Conservation (phyloP, 2,888 invertebrate species). For the Homarus gammarus region DNA sequence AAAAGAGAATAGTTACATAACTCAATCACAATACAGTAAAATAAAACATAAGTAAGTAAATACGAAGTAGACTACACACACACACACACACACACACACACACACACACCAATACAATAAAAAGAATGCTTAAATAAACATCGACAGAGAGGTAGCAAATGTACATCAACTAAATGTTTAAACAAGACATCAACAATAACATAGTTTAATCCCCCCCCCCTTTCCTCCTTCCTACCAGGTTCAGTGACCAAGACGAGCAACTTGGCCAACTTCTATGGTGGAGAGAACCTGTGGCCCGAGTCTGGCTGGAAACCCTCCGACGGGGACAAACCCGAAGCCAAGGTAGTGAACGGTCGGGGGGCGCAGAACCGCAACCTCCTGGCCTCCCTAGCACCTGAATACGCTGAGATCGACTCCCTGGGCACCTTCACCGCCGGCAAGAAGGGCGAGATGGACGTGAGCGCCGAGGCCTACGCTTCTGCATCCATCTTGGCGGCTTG, state of each 20-base stretch:
- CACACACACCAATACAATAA: too few relatives aligned
- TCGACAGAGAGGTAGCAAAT: too few relatives aligned
- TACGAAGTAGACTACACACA: too few relatives aligned
- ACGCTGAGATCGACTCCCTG: constrained; percentile 75
- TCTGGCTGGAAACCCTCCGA: constrained; percentile 73
- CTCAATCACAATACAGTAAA: too few relatives aligned
- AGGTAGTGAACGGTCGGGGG: constrained; percentile 43
- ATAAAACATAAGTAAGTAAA: not conserved
- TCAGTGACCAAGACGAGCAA: constrained; percentile 75
- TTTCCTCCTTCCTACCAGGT: too few relatives aligned
- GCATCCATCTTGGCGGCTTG: constrained; percentile 70
- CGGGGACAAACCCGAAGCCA: constrained; percentile 54
- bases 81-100: too few relatives aligned
- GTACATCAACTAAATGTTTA: too few relatives aligned
- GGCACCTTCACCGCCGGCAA: constrained; percentile 72
- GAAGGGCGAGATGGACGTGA: constrained; percentile 54
- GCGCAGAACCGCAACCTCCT: constrained; percentile 46
- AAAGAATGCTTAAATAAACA: too few relatives aligned
- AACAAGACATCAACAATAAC: too few relatives aligned
- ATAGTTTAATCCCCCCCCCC: not conserved
- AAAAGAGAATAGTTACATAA: too few relatives aligned
- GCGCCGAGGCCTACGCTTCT: constrained; percentile 74
- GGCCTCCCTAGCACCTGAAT: constrained; percentile 73
- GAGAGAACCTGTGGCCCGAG: constrained; percentile 75
- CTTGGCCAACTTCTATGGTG: constrained; percentile 76